A percentile compares a stretch with the other conserved stretches of the same genome.
Conservation (phyloP, 2,113 vertebrate species). For the Sander lucioperca region DNA sequence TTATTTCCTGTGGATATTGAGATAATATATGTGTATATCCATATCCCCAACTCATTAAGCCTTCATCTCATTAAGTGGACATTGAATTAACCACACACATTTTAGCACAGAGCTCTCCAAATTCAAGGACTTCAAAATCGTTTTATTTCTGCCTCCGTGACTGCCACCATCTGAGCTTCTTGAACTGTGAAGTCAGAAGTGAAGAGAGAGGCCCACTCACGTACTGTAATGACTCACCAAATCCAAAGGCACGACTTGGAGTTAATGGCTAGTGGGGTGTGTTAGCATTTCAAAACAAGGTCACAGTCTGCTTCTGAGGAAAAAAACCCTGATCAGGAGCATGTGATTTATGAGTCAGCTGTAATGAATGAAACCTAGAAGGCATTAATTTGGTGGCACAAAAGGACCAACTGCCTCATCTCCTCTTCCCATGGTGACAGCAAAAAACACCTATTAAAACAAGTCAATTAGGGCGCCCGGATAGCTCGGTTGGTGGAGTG, state of each 20-base stretch:
- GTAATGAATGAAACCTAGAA: slow-evolving; percentile 67
- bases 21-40: slow-evolving; percentile 35
- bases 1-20: background rate
- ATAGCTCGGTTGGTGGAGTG: too few relatives aligned
- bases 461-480: slow-evolving; percentile 21
- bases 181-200: slow-evolving; percentile 47
- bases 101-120: background rate
- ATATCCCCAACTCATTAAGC: slow-evolving; percentile 23
- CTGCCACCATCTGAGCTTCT: background rate
- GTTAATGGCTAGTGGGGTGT: slow-evolving; percentile 51
- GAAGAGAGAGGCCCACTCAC: slow-evolving; percentile 30
- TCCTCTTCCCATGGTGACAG: slow-evolving; percentile 33
- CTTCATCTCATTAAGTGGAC: slow-evolving; percentile 33
- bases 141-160: slow-evolving; percentile 29
- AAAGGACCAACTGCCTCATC: slow-evolving; percentile 49
- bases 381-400: slow-evolving; percentile 53
- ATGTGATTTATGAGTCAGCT: slow-evolving; percentile 72
- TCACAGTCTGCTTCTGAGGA: slow-evolving; percentile 54
- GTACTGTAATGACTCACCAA: slow-evolving; percentile 66
- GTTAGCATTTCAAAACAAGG: slow-evolving; percentile 68
- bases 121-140: slow-evolving; percentile 28
- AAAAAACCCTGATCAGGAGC: slow-evolving; percentile 36
- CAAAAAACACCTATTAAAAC: slow-evolving; percentile 35
- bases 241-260: slow-evolving; percentile 55
- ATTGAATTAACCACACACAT: slow-evolving; percentile 31